Base-by-base conservation (phyloP, 2,888 invertebrate species). In the Cetonia aurata region DNA sequence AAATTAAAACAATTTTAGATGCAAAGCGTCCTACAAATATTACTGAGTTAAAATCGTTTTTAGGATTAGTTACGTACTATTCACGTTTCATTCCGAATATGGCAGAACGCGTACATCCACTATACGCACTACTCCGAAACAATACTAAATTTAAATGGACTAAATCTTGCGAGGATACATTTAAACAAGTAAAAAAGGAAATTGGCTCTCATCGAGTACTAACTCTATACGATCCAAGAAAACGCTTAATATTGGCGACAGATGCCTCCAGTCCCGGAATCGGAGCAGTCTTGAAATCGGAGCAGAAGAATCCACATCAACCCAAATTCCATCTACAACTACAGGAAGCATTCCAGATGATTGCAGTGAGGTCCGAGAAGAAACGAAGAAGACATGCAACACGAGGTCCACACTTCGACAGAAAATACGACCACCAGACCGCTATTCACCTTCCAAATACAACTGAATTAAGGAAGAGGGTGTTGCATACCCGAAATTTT, bases 11-110 rank as follows among this genome's bases (percentile, higher is more conserved):
- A 9, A 62, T 69, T 10, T n/a, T 55, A n/a, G 41, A 48, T 10
- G 37, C 60, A 17, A 33, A 31, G 52, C 9, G n/a, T n/a, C 71
- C 69, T 31, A 55, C 17, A 37, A 59, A 67, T 15, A 17, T 69
- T 3, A 48, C 17, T 17, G 50, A 65, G 55, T n/a, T 75, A 10
- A 48, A 69, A 41, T 55, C 62, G 17, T 75, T 77, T 46, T 41
- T 74, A 46, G 75, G 75, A 4, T 19, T 72, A 8, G 72, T 72
- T 1, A 74, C 75, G 9, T 76, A 73, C 67, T 76, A 76, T 53
- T 69, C 74, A 3, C 62, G 60, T 48, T 77, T 77, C 42, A 73
- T 76, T 10, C 74, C 74, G 33, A 44, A 75, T 37, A 41, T 66
- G 19, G 73, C 75, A n/a, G 42, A 67, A 6, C 56, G 69, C 17